Evolutionary conservation across 2,888 invertebrate genomes (phyloP).

Genomic region (Acheta domesticus): DNA sequence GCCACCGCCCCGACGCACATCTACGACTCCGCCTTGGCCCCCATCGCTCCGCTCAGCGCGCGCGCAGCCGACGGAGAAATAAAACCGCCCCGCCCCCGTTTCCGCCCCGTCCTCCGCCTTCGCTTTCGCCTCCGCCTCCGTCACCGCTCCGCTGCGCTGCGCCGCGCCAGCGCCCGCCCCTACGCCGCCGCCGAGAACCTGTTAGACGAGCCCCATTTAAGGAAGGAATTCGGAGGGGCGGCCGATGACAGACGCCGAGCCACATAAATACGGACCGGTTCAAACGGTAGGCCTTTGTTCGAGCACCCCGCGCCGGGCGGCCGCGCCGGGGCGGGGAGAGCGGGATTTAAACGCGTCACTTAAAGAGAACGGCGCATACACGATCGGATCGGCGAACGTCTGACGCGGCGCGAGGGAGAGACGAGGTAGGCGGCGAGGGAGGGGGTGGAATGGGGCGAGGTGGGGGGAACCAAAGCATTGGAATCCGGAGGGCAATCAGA

Average conservation of each 20-base stretch:
- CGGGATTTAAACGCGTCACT: constrained; percentile 18
- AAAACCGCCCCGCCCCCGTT: no score
- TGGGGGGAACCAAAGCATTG: no score
- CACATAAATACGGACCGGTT: background rate
- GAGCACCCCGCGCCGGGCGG: background rate
- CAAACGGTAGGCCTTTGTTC: constrained; percentile 18
- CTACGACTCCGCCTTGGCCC: no score
- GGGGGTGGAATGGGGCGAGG: background rate
- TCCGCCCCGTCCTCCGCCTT: no score
- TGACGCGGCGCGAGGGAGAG: background rate
- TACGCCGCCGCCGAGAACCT: background rate
- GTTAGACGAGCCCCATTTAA: constrained; percentile 2
- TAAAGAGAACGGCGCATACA: background rate
- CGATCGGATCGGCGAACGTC: background rate
- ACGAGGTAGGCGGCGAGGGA: background rate
- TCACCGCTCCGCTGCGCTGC: no score
- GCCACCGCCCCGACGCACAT: no score
- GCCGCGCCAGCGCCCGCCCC: background rate
- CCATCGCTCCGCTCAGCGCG: no score
- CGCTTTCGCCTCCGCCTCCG: no score
- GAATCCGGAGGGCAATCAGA: no score
- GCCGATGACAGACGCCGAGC: constrained; percentile 5
- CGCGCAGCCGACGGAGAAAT: no score
- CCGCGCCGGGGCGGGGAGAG: background rate
- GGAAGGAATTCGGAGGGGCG: constrained; percentile 6